Percentiles rank a stretch among this genome's conserved stretches.
Evolutionary conservation across 2,888 invertebrate species (phyloP).

Genomic region (Mechanitis messenoides): DNA sequence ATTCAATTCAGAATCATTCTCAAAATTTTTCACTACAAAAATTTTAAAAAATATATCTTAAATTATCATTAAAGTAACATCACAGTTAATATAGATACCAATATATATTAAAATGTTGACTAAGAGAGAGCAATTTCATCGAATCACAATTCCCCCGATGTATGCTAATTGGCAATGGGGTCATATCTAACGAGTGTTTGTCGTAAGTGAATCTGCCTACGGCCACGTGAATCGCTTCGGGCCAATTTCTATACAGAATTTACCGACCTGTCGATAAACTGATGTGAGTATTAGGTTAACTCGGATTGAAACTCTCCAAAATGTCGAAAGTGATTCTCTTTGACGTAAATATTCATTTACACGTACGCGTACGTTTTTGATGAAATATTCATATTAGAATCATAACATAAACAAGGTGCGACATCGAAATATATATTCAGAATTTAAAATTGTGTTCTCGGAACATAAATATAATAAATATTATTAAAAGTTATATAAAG

Average conservation of each 20-base stretch:
- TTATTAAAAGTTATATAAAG: too few species aligned
- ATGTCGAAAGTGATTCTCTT: constrained; percentile 21
- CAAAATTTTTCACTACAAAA: too few species aligned
- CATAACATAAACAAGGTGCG: too few species aligned
- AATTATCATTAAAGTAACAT: too few species aligned
- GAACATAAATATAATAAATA: too few species aligned
- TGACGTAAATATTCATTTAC: constrained; percentile 14
- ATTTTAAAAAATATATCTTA: too few species aligned
- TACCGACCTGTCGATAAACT: constrained; percentile 25
- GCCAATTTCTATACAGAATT: constrained; percentile 31
- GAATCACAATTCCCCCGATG: constrained; percentile 23
- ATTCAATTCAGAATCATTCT: too few species aligned
- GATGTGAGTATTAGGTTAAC: constrained; percentile 20
- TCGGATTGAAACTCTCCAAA: constrained; percentile 20
- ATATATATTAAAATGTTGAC: neutral
- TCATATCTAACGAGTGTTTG: constrained; percentile 32
- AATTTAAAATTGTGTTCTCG: too few species aligned
- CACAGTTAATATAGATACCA: too few species aligned
- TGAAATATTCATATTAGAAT: neutral
- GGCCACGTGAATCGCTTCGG: constrained; percentile 26
- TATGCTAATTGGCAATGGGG: constrained; percentile 34
- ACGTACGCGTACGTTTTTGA: constrained; percentile 1
- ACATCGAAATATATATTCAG: too few species aligned
- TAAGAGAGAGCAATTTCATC: neutral
- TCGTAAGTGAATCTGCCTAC: constrained; percentile 31